Base-by-base conservation (phyloP, 2,888 invertebrate species). In the Oegoconia quadripuncta region DNA sequence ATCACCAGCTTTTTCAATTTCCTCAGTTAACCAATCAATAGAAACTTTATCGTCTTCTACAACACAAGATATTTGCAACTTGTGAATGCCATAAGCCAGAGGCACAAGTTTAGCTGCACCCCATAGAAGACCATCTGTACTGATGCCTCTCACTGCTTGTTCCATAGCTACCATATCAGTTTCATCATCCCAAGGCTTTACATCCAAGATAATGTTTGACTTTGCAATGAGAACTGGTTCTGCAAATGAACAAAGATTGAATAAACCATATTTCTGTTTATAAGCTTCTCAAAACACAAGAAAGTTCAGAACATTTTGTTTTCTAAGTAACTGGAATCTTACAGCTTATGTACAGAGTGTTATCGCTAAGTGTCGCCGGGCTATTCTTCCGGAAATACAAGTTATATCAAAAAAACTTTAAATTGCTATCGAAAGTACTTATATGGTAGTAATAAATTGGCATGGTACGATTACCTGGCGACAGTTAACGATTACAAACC, bases 1-100 rank as follows among this genome's bases (percentile, higher is more conserved):
- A 59, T 97, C 96, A 81, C 97, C 95, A 59, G 91, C 83, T 56
- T 91, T 93, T 65, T 95, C 93, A 53, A 98, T 93, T 74, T 93
- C 90, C 78, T 98, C 98, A 56, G 92, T 93, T 20, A 97, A 88
- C 91, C 92, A 93, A 73, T 96, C 96, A 33, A 96, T 89, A 23
- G 96, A 96, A 13, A 98, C 95, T 81, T 97, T 97, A n/a, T 97
- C 97, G 77, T 98, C 98, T 88, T 97, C 97, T 23, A 98, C 95
- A 29, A 97, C 97, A 76, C 94, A 95, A 20, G 93, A 93, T 58
- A 98, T 97, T 78, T 96, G 95, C 39, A 98, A 88, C 74, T 98
- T 98, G 58, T 94, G 91, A 58, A 98, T 97, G 38, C 97, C 97
- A 82, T 93, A 98, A 3, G 96, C 97, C 25, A 98, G 89, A 17